Percentiles rank a stretch among this genome's conserved stretches.
These are phyloP conservation scores for Lathronympha strigana DNA, from an alignment of 2,888 invertebrate genomes.

Conservation along the genomic window DNA sequence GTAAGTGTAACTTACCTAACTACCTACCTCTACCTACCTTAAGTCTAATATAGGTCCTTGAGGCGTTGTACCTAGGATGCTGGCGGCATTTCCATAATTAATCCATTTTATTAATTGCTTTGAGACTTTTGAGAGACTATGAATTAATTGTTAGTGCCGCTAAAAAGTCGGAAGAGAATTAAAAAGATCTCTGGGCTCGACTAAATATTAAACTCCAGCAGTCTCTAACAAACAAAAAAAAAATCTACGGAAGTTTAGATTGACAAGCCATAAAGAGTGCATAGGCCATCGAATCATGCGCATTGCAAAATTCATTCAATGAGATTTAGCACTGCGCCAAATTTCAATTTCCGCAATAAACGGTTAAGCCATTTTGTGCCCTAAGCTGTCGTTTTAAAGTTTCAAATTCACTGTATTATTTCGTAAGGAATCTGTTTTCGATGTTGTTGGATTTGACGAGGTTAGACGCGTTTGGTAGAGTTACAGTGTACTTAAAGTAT, in stretches of 20 bases:
- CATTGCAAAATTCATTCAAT: constrained; percentile 10
- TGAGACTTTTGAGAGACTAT: too few relatives aligned
- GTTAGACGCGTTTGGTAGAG: neutral
- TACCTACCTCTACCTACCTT: too few relatives aligned
- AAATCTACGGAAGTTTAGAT: constrained; percentile 3
- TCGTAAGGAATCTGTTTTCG: constrained; percentile 2
- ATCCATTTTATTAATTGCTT: too few relatives aligned
- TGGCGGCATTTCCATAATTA: too few relatives aligned
- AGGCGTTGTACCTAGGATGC: too few relatives aligned
- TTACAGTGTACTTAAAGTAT: neutral
- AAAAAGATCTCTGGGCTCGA: too few relatives aligned
- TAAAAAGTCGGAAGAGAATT: too few relatives aligned
- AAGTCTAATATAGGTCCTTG: too few relatives aligned
- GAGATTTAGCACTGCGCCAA: constrained; percentile 18
- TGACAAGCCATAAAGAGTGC: too few relatives aligned
- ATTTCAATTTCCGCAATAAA: constrained; percentile 27
- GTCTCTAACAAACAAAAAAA: neutral
- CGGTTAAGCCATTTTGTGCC: neutral
- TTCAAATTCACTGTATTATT: neutral
- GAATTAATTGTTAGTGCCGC: too few relatives aligned
- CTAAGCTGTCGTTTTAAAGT: neutral
- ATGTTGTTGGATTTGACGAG: constrained; percentile 16
- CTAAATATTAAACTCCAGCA: too few relatives aligned
- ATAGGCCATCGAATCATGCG: constrained; percentile 24
- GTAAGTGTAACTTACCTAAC: too few relatives aligned